Conservation (phyloP, 2,797 vertebrate genomes). For the Chelon labrosus region DNA sequence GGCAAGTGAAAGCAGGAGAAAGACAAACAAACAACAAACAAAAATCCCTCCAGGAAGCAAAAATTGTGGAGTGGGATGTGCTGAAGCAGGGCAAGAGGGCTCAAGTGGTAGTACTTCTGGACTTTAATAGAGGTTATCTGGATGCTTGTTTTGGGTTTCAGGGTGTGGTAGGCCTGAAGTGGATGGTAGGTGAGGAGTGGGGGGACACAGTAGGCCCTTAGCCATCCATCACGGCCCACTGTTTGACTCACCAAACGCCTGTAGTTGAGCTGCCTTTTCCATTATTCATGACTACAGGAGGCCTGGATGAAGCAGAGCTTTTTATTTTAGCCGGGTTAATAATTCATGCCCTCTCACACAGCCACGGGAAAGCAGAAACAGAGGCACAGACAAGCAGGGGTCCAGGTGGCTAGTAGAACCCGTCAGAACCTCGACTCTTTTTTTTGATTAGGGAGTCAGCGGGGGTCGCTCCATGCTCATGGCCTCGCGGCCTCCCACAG, state of each 20-base stretch:
- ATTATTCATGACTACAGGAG: slow-evolving; percentile 87
- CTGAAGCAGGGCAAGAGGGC: slow-evolving; percentile 36
- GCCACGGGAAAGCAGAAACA: slow-evolving; percentile 78
- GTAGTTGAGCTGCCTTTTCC: slow-evolving; percentile 83
- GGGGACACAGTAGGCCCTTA: slow-evolving; percentile 65
- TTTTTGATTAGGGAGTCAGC: slow-evolving; percentile 76
- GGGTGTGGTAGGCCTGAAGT: slow-evolving; percentile 69
- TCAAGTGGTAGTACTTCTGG: slow-evolving; percentile 47
- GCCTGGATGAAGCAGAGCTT: slow-evolving; percentile 82
- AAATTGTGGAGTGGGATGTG: slow-evolving; percentile 37
- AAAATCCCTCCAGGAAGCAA: slow-evolving; percentile 45
- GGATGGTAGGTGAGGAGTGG: slow-evolving; percentile 45
- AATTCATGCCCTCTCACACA: slow-evolving; percentile 85
- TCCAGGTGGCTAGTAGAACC: slow-evolving; percentile 75
- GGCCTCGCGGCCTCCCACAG: slow-evolving; percentile 59
- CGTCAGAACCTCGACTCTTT: slow-evolving; percentile 72
- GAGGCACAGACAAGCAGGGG: slow-evolving; percentile 73
- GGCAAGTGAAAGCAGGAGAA: slow-evolving; percentile 37
- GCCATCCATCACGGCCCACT: slow-evolving; percentile 81
- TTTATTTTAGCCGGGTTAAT: slow-evolving; percentile 89
- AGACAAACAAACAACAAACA: slow-evolving; percentile 56
- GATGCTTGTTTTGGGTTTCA: slow-evolving; percentile 61
- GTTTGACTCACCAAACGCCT: slow-evolving; percentile 86
- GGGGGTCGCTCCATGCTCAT: slow-evolving; percentile 58
- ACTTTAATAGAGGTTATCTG: slow-evolving; percentile 73